These are phyloP conservation scores for Hydrochoerus hydrochaeris DNA, from an alignment of 2,113 vertebrate species.

Conservation along the genomic window DNA sequence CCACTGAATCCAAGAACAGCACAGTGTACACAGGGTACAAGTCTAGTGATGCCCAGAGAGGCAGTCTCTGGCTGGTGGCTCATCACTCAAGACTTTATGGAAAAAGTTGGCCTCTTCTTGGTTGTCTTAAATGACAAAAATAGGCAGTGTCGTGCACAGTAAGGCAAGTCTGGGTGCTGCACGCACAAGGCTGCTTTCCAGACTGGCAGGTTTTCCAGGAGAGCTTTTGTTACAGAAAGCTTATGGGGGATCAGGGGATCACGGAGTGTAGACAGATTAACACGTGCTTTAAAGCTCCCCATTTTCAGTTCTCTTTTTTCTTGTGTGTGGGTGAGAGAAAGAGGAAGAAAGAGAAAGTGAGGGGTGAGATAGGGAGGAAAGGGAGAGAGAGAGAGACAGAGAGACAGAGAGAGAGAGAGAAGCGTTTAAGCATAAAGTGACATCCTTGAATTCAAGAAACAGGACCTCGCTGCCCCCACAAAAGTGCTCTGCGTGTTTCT, in stretches of 20 bases:
- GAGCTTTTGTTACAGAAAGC: background rate
- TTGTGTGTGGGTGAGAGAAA: background rate
- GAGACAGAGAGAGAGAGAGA: background rate
- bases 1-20: background rate
- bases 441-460: background rate
- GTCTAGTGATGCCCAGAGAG: background rate
- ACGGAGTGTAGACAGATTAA: background rate
- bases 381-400: too few relatives aligned
- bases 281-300: background rate
- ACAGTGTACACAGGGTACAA: background rate
- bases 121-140: background rate
- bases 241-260: too few relatives aligned
- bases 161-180: background rate
- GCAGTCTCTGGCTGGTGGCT: background rate
- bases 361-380: background rate
- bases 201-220: background rate
- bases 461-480: background rate
- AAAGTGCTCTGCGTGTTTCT: background rate
- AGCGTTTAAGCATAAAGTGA: background rate
- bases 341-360: background rate
- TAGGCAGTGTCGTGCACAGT: background rate
- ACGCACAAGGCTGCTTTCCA: background rate
- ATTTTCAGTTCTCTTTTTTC: background rate
- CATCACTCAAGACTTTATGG: background rate
- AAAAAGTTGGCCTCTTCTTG: background rate